These are phyloP conservation scores for Liparis tanakae DNA, from an alignment of 2,797 vertebrate genomes.

Conservation along the genomic window DNA sequence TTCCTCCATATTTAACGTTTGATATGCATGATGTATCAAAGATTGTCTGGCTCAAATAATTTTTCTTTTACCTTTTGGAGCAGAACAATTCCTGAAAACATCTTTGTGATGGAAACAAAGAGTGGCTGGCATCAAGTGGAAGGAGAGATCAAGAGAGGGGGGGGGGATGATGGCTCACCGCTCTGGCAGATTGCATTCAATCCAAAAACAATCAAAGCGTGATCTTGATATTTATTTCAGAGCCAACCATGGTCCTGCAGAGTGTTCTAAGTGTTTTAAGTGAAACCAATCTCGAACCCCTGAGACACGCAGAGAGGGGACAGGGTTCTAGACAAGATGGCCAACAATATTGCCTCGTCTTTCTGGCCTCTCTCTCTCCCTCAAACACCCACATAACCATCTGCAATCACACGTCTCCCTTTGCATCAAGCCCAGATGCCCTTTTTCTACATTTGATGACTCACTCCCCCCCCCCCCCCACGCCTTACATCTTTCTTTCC, in stretches of 20 bases:
- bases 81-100: constrained; percentile 62
- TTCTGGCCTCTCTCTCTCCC: constrained; percentile 4
- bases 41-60: constrained; percentile 48
- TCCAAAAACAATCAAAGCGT: constrained; percentile 76
- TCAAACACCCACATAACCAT: constrained; percentile 38
- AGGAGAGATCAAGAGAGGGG: constrained; percentile 45
- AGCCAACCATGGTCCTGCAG: constrained; percentile 57
- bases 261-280: constrained; percentile 75
- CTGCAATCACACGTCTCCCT: constrained; percentile 37
- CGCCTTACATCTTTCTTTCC: not conserved
- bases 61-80: constrained; percentile 49
- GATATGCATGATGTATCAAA: constrained; percentile 51
- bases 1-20: constrained; percentile 48
- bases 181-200: constrained; percentile 77
- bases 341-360: constrained; percentile 44
- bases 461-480: not conserved
- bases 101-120: constrained; percentile 69
- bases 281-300: constrained; percentile 68
- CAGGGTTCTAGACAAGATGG: constrained; percentile 55
- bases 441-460: constrained; percentile 24
- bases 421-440: constrained; percentile 28
- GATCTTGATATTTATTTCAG: constrained; percentile 75
- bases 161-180: constrained; percentile 64
- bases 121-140: constrained; percentile 59
- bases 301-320: constrained; percentile 51